Evolutionary conservation across 1,140 invertebrate genomes (phyloP).

Genomic region (Leguminivora glycinivorella): DNA sequence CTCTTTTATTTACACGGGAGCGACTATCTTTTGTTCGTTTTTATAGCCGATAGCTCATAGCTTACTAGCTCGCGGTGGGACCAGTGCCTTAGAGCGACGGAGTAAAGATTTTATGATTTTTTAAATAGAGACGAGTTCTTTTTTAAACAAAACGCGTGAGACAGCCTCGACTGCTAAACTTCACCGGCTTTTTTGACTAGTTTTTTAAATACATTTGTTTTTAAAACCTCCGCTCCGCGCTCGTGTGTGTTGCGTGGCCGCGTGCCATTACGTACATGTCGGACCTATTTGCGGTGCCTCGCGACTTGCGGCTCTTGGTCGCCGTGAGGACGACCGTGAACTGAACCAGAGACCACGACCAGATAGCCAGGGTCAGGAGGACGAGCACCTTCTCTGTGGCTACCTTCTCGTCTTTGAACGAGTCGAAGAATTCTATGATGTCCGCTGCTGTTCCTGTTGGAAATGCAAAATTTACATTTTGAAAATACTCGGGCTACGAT

Average conservation of each 20-base stretch:
- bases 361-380: slow-evolving; percentile 88
- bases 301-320: slow-evolving; percentile 88
- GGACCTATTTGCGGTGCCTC: slow-evolving; percentile 81
- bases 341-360: slow-evolving; percentile 94
- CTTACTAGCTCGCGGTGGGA: too few species aligned
- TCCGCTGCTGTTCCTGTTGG: slow-evolving; percentile 89
- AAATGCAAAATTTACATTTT: too few species aligned
- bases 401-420: slow-evolving; percentile 92
- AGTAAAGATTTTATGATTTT: background rate
- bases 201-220: background rate
- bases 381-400: slow-evolving; percentile 86
- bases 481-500: too few species aligned
- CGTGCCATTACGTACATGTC: slow-evolving; percentile 74
- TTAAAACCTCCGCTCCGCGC: background rate
- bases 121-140: too few species aligned
- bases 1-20: too few species aligned
- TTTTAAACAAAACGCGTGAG: too few species aligned
- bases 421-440: slow-evolving; percentile 98
- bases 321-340: slow-evolving; percentile 94
- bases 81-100: background rate
- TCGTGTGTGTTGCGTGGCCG: slow-evolving; percentile 29
- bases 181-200: too few species aligned
- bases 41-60: too few species aligned
- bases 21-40: too few species aligned
- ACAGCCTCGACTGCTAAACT: too few species aligned